These are phyloP conservation scores for Aphelenchoides bicaudatus DNA, from an alignment of 2,888 invertebrate genomes.

Conservation along the genomic window DNA sequence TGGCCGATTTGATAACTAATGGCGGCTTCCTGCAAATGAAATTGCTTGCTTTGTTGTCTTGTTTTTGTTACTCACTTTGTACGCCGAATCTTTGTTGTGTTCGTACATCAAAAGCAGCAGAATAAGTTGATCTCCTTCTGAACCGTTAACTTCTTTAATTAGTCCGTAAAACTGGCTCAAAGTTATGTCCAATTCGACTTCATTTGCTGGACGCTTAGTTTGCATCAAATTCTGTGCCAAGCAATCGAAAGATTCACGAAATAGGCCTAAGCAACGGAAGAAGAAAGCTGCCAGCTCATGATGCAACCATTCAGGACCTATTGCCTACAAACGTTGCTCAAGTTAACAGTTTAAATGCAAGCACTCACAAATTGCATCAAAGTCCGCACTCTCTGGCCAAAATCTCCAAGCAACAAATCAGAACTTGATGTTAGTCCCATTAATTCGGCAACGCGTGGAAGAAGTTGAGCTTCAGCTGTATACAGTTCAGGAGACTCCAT, in stretches of 20 bases:
- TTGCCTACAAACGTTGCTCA: slow-evolving; percentile 65
- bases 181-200: slow-evolving; percentile 68
- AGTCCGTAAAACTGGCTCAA: slow-evolving; percentile 72
- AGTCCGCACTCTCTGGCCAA: slow-evolving; percentile 74
- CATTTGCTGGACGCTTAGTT: slow-evolving; percentile 7
- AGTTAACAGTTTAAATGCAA: not conserved
- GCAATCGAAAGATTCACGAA: slow-evolving; percentile 72
- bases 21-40: too few relatives aligned
- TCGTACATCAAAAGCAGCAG: too few relatives aligned
- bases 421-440: not conserved
- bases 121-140: too few relatives aligned
- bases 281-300: slow-evolving; percentile 74
- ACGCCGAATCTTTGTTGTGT: too few relatives aligned
- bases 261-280: slow-evolving; percentile 74
- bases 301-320: slow-evolving; percentile 73
- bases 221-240: slow-evolving; percentile 66
- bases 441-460: not conserved
- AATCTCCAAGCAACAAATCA: slow-evolving; percentile 66
- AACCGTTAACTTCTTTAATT: too few relatives aligned
- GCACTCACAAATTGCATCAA: slow-evolving; percentile 70
- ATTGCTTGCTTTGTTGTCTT: too few relatives aligned
- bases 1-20: too few relatives aligned
- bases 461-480: not conserved
- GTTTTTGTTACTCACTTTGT: too few relatives aligned
- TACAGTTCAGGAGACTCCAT: slow-evolving; percentile 6